phyloP scores from a whole-genome alignment of 2,113 vertebrate genomes.

The Pelusios castaneus region DNA sequence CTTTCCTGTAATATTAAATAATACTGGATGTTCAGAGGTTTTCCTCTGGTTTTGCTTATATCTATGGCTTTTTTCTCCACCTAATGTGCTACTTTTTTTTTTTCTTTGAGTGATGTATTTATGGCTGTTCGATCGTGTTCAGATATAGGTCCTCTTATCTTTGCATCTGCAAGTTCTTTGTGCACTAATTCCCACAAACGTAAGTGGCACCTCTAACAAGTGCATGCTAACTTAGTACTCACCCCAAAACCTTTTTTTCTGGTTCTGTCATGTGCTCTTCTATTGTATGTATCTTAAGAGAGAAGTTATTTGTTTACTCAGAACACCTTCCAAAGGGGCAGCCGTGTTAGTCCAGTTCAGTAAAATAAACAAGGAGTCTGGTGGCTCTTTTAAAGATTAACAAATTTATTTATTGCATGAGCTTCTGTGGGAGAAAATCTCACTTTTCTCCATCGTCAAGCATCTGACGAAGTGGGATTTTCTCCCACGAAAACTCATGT shows the following conservation, averaged over 20 bases:
- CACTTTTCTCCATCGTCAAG: no score
- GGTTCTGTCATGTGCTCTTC: neutral
- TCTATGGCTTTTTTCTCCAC: neutral
- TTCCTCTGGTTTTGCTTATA: neutral
- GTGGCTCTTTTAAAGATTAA: no score
- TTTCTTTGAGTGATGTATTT: neutral
- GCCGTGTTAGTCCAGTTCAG: no score
- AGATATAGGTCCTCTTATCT: neutral
- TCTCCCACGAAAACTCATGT: no score
- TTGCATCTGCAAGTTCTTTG: neutral
- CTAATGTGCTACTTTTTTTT: neutral
- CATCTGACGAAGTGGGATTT: no score
- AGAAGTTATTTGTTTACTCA: no score
- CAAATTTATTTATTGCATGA: no score
- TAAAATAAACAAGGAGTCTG: no score
- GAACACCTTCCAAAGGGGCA: no score
- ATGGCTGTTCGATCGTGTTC: neutral
- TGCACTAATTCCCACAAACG: neutral
- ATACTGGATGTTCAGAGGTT: neutral
- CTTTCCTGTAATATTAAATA: neutral
- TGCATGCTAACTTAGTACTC: neutral
- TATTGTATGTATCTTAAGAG: neutral
- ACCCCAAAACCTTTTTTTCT: neutral
- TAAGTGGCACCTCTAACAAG: neutral
- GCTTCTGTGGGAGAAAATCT: no score